Percentiles rank a stretch among this genome's conserved stretches.
phyloP scores from a whole-genome alignment of 1,140 invertebrate genomes.

The Dendroctonus valens region DNA sequence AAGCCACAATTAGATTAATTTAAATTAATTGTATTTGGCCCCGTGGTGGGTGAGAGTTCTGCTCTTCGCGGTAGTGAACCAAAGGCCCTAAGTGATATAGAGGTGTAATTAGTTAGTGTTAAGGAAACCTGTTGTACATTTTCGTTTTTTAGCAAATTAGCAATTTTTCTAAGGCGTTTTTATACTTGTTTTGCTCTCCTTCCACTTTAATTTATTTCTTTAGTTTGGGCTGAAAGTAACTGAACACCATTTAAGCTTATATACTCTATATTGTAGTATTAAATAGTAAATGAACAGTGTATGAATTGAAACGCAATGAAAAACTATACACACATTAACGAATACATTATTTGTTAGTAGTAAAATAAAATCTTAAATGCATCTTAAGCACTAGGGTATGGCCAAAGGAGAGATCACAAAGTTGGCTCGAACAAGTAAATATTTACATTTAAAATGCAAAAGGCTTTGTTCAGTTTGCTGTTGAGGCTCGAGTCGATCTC shows the following conservation, averaged over 20 bases:
- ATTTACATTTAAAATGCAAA: conserved; percentile 4
- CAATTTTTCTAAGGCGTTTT: no score
- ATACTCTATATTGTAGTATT: conserved; percentile 1
- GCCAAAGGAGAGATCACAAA: not conserved
- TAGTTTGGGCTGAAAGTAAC: not conserved
- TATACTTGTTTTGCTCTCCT: no score
- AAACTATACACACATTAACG: conserved; percentile 3
- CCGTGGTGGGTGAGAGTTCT: not conserved
- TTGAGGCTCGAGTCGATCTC: not conserved
- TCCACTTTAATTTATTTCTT: not conserved
- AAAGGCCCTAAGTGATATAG: no score
- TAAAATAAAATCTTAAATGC: not conserved
- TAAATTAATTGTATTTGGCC: conserved; percentile 3
- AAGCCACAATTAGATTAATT: conserved; percentile 2
- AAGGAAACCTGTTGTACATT: no score
- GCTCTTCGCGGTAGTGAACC: no score
- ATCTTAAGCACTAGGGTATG: no score
- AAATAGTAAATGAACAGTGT: conserved; percentile 1
- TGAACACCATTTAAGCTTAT: conserved; percentile 1
- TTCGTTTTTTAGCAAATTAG: not conserved
- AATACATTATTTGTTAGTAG: not conserved
- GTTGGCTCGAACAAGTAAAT: not conserved
- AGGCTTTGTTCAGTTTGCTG: not conserved
- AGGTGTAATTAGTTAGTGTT: no score
- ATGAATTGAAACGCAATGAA: conserved; percentile 3